Evolutionary conservation across 2,888 invertebrate genomes (phyloP), one percentile per base, ranked within the genome.

Genomic region (Lepetodrilus schrolli): DNA sequence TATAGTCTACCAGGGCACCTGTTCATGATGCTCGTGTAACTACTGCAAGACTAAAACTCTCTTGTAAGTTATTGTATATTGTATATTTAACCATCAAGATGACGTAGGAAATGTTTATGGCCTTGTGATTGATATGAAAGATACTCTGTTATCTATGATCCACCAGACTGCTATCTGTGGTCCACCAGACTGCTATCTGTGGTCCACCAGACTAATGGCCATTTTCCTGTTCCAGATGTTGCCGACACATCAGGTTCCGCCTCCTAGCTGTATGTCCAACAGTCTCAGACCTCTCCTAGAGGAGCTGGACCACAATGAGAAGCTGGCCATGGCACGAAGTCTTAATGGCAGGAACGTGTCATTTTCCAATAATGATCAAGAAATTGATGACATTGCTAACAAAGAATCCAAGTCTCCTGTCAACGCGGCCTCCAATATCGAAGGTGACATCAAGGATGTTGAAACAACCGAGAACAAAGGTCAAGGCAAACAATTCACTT

Each of bases 231-330:
- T 80, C 23, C 81, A 89, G 89, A 77, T 88, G 78, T 77, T 89
- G 70, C 89, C 89, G 8, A 78, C 76, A 72, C 86, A 88, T 78
- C 84, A 82, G 50, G 80, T 88, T 17, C 86, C 88, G 13, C 79
- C 87, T 7, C 88, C 88, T 7, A 83, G 84, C 70, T 79, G 80
- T 30, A 70, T 87, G 4, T 86, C 81, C 66, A 83, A 80, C 5
- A 83, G 85, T 17, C 68, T 88, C 37, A 72, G 77, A 20, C 80
- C 79, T 2, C 71, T 88, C 13, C 77, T 87, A 38, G 80, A 84
- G 2, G 74, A 79, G 36, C 20, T 58, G 4, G 30, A 58, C n/a
- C 23, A 58, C 30, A 23, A 30, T 7, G 50, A 50, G 50, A 21
- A 50, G 17, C 20, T 13, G 10, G 26, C 10, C 58, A 43, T 4